Base-by-base conservation (phyloP, 1,140 invertebrate species). In the Aphelinus certus region DNA sequence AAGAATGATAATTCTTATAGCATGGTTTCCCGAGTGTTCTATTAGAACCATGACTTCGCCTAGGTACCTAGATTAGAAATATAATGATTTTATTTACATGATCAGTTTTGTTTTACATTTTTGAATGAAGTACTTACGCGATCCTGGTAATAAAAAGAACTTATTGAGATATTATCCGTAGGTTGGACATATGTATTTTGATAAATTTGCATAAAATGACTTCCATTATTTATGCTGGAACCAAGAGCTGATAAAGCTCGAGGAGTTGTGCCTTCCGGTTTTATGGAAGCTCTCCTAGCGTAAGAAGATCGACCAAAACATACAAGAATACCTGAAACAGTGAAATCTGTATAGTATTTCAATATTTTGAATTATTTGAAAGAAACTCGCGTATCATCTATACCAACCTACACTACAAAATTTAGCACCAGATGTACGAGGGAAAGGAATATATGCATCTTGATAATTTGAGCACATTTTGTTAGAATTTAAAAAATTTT, bases 401-500 rank as follows among this genome's bases (percentile, higher is more conserved):
- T 80, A 82, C 86, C 79, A 78, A 90, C 94, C 94, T 48, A 94
- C 94, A 56, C 93, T 93, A 87, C 95, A 97, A 89, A 98, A 99
- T 83, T 94, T 94, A 1, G 95, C 96, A 3, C 96, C 96, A 9
- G 95, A 97, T 0, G 96, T 98, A 70, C 96, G 89, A 1, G 97
- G 97, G 88, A 97, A 98, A 1, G 97, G 97, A 77, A 98, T 95
- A 79, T 93, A 95, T n/a, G 93, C 91, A 82, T 95, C 94, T 73
- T 93, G 92, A 81, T 86, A 88, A 79, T 86, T 87, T 26, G 81
- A 77, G 51, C 81, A 86, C 48, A 88, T 85, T 66, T 82, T 85
- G 1, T 83, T 79, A 0, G 85, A 85, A 67, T 80, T 84, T 47
- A 87, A 75, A 57, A 87, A 88, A 70, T 83, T 87, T 46, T 85